Conservation (phyloP, 2,113 vertebrate genomes). For the Chiloscyllium plagiosum region DNA sequence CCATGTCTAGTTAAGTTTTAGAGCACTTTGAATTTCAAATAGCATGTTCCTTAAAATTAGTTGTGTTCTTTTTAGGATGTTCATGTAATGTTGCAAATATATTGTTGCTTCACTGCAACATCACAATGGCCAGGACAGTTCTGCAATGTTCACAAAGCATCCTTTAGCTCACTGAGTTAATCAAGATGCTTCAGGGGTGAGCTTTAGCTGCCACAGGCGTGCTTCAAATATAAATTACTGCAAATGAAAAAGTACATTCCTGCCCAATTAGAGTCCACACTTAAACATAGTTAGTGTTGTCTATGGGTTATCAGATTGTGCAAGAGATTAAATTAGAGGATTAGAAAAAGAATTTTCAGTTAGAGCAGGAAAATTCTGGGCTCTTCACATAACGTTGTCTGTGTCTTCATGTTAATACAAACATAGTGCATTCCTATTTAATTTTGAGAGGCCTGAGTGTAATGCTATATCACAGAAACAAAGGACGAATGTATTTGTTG, state of each 20-base stretch:
- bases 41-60: conserved; percentile 6
- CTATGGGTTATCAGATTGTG: conserved; percentile 46
- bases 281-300: conserved; percentile 64
- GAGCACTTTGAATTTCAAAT: neutral
- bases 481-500: conserved; percentile 55
- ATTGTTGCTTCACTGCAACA: neutral
- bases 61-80: neutral
- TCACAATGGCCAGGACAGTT: neutral
- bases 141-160: conserved; percentile 50
- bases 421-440: conserved; percentile 24
- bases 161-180: conserved; percentile 62
- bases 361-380: neutral
- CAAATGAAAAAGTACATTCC: conserved; percentile 70
- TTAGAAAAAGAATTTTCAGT: conserved; percentile 10
- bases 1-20: neutral
- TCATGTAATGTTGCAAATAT: neutral
- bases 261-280: conserved; percentile 64
- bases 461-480: conserved; percentile 57
- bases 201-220: conserved; percentile 73
- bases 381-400: neutral
- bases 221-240: conserved; percentile 76
- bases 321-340: conserved; percentile 43
- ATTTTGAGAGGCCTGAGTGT: conserved; percentile 27
- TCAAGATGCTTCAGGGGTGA: conserved; percentile 61
- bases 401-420: conserved; percentile 21